Evolutionary conservation across 2,888 invertebrate genomes (phyloP).

Genomic region (Heliothis peltigera): DNA sequence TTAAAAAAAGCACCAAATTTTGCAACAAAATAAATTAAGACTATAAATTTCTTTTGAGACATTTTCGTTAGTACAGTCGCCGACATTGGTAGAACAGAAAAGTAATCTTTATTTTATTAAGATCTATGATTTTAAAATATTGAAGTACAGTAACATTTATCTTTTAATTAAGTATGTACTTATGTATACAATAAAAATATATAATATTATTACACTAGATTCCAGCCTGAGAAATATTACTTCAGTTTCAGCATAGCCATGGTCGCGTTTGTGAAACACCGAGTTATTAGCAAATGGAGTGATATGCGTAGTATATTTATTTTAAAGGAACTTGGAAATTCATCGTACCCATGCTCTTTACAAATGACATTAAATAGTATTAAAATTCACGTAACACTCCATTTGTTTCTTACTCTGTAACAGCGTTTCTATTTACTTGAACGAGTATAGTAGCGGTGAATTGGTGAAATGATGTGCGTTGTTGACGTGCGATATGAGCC

Average conservation of each 20-base stretch:
- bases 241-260: slow-evolving; percentile 22
- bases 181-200: slow-evolving; percentile 16
- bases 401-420: slow-evolving; percentile 26
- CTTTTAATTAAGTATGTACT: slow-evolving; percentile 5
- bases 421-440: slow-evolving; percentile 78
- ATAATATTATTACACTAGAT: slow-evolving; percentile 11
- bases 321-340: neutral
- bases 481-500: slow-evolving; percentile 95
- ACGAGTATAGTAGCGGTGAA: slow-evolving; percentile 94
- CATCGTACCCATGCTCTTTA: neutral
- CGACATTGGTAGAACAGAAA: neutral
- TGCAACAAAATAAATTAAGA: slow-evolving; percentile 24
- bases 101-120: slow-evolving; percentile 10
- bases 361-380: neutral
- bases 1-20: slow-evolving; percentile 33
- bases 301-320: neutral
- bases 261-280: slow-evolving; percentile 19
- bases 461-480: slow-evolving; percentile 96
- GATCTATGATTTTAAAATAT: slow-evolving; percentile 13
- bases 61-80: neutral
- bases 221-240: slow-evolving; percentile 22
- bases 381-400: neutral
- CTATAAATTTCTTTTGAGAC: neutral
- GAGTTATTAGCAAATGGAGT: slow-evolving; percentile 37
- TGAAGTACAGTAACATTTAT: slow-evolving; percentile 4